These are phyloP conservation scores for Itoplectis maculator DNA, from an alignment of 2,888 invertebrate genomes.

Conservation along the genomic window DNA sequence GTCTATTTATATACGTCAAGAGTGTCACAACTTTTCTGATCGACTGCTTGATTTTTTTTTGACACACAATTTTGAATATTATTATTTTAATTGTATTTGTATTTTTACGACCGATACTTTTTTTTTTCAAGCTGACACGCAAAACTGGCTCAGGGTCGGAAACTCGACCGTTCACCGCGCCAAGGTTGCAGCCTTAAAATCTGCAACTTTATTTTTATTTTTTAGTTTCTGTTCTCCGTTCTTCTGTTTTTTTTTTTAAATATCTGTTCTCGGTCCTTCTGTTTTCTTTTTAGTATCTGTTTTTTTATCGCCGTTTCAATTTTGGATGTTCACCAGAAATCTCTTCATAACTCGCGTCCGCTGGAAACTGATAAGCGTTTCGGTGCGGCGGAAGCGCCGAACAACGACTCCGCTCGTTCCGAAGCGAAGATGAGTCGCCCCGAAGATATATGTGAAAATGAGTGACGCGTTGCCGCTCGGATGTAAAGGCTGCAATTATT, in stretches of 20 bases:
- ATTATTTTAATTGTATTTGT: background rate
- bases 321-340: too few relatives aligned
- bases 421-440: background rate
- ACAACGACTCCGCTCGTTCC: background rate
- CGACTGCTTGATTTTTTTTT: background rate
- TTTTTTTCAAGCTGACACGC: background rate
- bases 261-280: too few relatives aligned
- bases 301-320: background rate
- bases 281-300: background rate
- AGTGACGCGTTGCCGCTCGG: background rate
- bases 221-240: too few relatives aligned
- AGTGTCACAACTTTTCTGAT: background rate
- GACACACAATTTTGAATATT: background rate
- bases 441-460: slow-evolving; percentile 2
- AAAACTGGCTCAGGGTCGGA: background rate
- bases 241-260: too few relatives aligned
- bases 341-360: too few relatives aligned
- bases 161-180: background rate
- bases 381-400: background rate
- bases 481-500: slow-evolving; percentile 18
- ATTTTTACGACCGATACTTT: background rate
- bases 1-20: background rate
- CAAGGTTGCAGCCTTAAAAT: background rate
- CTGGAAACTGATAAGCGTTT: background rate
- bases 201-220: background rate